Conservation (phyloP, 2,797 vertebrate genomes). For the Gouania willdenowi region DNA sequence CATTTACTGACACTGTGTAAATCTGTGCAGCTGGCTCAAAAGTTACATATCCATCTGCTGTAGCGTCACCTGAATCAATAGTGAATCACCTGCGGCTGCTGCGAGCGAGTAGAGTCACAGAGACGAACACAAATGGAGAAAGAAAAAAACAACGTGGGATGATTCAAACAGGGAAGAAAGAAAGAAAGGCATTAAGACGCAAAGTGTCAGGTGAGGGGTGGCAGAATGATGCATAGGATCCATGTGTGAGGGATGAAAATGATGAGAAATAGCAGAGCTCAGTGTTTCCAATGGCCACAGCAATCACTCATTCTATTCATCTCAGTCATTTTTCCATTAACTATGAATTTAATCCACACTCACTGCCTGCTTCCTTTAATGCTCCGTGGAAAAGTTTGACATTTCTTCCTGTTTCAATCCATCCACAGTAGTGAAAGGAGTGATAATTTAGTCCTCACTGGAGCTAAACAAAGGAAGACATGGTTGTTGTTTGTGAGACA, state of each 20-base stretch:
- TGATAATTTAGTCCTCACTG: background rate
- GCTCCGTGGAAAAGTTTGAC: background rate
- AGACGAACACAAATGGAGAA: slow-evolving; percentile 12
- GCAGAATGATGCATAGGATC: slow-evolving; percentile 19
- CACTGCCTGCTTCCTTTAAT: slow-evolving; percentile 10
- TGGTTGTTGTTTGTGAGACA: too few species aligned
- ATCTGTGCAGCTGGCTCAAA: too few species aligned
- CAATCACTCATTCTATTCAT: slow-evolving; percentile 67
- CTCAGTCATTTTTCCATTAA: slow-evolving; percentile 35
- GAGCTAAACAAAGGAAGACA: slow-evolving; percentile 1
- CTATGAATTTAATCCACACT: slow-evolving; percentile 39
- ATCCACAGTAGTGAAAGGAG: background rate
- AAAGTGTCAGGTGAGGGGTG: slow-evolving; percentile 13
- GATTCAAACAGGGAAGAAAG: slow-evolving; percentile 7
- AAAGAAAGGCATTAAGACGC: slow-evolving; percentile 11
- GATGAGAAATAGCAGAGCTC: slow-evolving; percentile 55
- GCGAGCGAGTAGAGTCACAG: slow-evolving; percentile 9
- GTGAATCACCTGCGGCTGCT: slow-evolving; percentile 31
- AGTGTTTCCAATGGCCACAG: slow-evolving; percentile 3
- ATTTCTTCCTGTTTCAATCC: background rate
- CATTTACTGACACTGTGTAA: slow-evolving; percentile 2
- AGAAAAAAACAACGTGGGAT: background rate
- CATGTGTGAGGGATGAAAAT: slow-evolving; percentile 22
- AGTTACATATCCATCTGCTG: too few species aligned
- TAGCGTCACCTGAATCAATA: slow-evolving; percentile 34